phyloP scores from a whole-genome alignment of 2,888 invertebrate species.

The Neria commutata region DNA sequence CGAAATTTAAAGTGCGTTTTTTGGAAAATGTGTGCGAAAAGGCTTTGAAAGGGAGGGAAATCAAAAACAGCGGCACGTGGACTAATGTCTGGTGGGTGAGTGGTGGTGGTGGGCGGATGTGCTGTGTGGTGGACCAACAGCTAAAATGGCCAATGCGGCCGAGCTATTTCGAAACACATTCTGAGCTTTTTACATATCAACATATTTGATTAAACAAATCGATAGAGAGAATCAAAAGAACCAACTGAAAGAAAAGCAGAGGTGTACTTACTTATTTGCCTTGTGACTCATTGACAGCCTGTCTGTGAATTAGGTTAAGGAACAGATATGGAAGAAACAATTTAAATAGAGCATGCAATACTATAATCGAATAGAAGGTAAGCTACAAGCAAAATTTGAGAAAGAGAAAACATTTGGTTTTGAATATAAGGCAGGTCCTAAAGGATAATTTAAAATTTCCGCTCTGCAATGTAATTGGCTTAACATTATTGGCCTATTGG shows the following conservation, averaged over 20 bases:
- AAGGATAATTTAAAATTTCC: slow-evolving; percentile 24
- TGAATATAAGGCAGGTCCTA: slow-evolving; percentile 4
- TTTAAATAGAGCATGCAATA: no score
- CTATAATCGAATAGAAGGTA: no score
- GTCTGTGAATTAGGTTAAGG: background rate
- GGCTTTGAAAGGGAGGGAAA: no score
- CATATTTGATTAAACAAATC: slow-evolving; percentile 4
- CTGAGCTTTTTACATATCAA: slow-evolving; percentile 40
- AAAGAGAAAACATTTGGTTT: no score
- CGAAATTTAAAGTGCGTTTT: no score
- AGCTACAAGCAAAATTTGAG: no score
- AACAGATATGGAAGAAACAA: no score
- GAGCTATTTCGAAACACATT: slow-evolving; percentile 28
- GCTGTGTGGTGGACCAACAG: background rate
- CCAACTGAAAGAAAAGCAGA: slow-evolving; percentile 1
- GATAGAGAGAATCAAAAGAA: slow-evolving; percentile 9
- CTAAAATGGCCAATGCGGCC: background rate
- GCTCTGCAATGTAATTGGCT: slow-evolving; percentile 39
- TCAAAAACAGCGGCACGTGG: no score
- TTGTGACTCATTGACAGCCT: background rate
- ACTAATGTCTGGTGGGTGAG: no score
- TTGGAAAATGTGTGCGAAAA: no score
- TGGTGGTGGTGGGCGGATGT: slow-evolving; percentile 1
- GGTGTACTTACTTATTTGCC: background rate
- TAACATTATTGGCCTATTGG: slow-evolving; percentile 20